Base-by-base conservation (phyloP, 2,888 invertebrate genomes). In the Epistrophella euchroma region DNA sequence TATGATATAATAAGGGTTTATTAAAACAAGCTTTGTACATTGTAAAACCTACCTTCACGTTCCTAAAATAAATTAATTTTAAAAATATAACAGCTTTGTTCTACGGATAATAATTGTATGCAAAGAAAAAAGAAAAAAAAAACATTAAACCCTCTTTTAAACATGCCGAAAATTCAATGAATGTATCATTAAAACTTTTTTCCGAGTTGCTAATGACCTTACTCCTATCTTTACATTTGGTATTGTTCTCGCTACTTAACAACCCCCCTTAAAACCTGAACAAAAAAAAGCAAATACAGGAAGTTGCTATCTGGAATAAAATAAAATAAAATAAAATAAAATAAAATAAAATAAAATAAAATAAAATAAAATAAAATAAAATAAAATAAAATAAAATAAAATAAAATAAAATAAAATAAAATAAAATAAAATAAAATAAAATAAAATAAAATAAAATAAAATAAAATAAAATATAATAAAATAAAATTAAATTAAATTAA, bases 121-220 rank as follows among this genome's bases (percentile, higher is more conserved):
- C 2, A 68, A 2, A 22, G 10, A 15, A 22, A 2, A 7, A 50
- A 52, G 40, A 7, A 17, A 52, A 19, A 19, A 15, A 19, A 47
- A 4, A 45, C 19, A 47, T 10, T 9, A 45, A 47, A 19, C 25
- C 9, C 25, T 10, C 28, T 32, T 15, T 58, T 7, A 17, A 43
- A 62, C 3, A 62, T 4, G n/a, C 32, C 32, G 10, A 15, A 68
- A 35, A 35, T 52, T 52, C 68, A 37, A 25, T 37, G 35, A 52
- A 68, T 68, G n/a, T 52, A 68, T 52, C 52, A 68, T 68, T 52
- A 52, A 68, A 68, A 68, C 35, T 40, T 68, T 50, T 50, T 52
- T 11, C n/a, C 22, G 37, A 37, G 25, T 22, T 68, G 52, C 68
- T 68, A 68, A 68, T 68, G 50, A 68, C 68, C 68, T 37, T 25